Evolutionary conservation across 2,113 vertebrate genomes (phyloP).

Genomic region (Brachyhypopomus occidentalis): DNA sequence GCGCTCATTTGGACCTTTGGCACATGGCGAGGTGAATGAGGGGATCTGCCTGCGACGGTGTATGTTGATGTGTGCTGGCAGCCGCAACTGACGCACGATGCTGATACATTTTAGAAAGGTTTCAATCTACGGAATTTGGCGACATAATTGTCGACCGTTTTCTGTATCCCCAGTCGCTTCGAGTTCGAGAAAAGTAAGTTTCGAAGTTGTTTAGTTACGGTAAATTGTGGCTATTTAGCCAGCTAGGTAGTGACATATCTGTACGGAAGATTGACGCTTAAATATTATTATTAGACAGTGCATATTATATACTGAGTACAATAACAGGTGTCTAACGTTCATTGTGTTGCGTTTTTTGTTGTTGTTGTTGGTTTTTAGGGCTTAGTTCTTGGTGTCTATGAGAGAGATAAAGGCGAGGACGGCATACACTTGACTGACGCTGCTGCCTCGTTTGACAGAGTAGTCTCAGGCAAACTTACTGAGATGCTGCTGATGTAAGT

Average conservation of each 20-base stretch:
- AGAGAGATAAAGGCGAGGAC: slow-evolving; percentile 75
- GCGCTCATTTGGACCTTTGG: background rate
- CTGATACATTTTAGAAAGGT: slow-evolving; percentile 9
- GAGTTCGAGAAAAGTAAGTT: slow-evolving; percentile 69
- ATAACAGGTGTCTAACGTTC: background rate
- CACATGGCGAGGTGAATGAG: background rate
- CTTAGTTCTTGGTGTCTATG: slow-evolving; percentile 88
- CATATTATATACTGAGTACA: too few relatives aligned
- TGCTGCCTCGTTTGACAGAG: slow-evolving; percentile 80
- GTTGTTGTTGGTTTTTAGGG: slow-evolving; percentile 72
- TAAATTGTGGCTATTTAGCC: too few relatives aligned
- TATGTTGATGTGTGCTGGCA: background rate
- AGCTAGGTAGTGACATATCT: too few relatives aligned
- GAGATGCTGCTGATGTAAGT: slow-evolving; percentile 84
- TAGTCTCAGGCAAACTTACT: slow-evolving; percentile 83
- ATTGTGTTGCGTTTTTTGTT: slow-evolving; percentile 1
- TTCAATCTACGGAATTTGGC: slow-evolving; percentile 37
- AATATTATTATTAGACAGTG: too few relatives aligned
- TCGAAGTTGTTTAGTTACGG: background rate
- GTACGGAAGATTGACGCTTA: too few relatives aligned
- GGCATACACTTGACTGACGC: slow-evolving; percentile 77
- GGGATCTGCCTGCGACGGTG: too few relatives aligned
- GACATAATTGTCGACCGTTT: slow-evolving; percentile 61
- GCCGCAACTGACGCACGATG: background rate
- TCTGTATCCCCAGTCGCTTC: slow-evolving; percentile 61